Conservation (phyloP, 1,140 invertebrate genomes). For the Cyrtorhinus lividipennis region DNA sequence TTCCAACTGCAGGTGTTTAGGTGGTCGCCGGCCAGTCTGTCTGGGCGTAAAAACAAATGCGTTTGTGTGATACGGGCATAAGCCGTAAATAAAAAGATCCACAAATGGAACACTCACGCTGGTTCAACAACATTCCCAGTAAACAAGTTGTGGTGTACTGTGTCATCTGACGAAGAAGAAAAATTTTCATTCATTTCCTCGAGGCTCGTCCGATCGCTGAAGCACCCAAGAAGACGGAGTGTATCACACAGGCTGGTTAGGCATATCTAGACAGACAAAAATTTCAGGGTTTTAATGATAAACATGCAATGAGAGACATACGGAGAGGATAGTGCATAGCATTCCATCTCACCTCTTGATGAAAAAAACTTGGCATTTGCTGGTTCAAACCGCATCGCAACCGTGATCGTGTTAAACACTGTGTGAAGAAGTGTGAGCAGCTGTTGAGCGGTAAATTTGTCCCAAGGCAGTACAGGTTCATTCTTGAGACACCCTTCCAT, state of each 20-base stretch:
- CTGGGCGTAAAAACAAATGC: no score
- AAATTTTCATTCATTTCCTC: slow-evolving; percentile 31
- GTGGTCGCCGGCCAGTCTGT: no score
- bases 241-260: slow-evolving; percentile 85
- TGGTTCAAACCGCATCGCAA: slow-evolving; percentile 97
- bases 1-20: no score
- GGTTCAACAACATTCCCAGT: slow-evolving; percentile 53
- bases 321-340: not conserved
- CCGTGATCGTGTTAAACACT: slow-evolving; percentile 89
- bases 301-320: not conserved
- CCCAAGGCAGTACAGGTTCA: slow-evolving; percentile 27
- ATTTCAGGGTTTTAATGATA: not conserved
- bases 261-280: slow-evolving; percentile 34
- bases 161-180: slow-evolving; percentile 26
- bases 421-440: slow-evolving; percentile 62
- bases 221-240: slow-evolving; percentile 78
- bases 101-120: slow-evolving; percentile 24
- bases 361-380: slow-evolving; percentile 98
- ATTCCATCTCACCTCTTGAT: slow-evolving; percentile 59
- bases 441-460: slow-evolving; percentile 35
- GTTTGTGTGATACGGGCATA: no score
- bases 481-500: slow-evolving; percentile 64
- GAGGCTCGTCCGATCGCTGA: slow-evolving; percentile 44
- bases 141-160: slow-evolving; percentile 50
- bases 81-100: no score